These are phyloP conservation scores for Pyrgilauda ruficollis DNA, from an alignment of 2,113 vertebrate species.

Conservation along the genomic window DNA sequence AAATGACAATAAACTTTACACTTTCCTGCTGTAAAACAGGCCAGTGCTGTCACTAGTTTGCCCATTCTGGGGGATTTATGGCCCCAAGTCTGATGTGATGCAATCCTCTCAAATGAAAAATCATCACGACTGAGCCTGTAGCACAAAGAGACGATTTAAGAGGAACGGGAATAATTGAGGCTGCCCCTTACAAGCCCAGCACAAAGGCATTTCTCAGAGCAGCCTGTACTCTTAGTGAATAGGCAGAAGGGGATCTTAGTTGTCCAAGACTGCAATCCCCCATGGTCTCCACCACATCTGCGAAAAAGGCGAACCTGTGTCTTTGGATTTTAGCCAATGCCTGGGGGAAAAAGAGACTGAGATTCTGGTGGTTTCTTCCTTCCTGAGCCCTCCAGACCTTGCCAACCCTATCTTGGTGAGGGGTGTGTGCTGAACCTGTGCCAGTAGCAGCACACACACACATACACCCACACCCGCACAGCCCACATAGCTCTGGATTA, in stretches of 20 bases:
- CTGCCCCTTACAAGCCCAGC: conserved; percentile 44
- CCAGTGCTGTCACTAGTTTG: conserved; percentile 39
- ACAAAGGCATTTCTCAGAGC: conserved; percentile 62
- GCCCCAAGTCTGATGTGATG: conserved; percentile 46
- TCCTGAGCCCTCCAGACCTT: not conserved
- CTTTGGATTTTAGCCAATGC: not conserved
- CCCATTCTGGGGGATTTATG: conserved; percentile 3
- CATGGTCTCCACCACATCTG: not conserved
- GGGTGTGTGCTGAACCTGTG: not conserved
- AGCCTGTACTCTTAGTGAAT: conserved; percentile 22
- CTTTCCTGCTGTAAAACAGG: conserved; percentile 57
- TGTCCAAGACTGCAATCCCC: conserved; percentile 25
- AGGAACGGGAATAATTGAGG: conserved; percentile 56
- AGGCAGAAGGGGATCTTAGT: conserved; percentile 43
- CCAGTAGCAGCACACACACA: not conserved
- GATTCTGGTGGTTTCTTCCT: not conserved
- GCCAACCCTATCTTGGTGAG: not conserved
- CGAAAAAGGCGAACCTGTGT: not conserved
- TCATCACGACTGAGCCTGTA: conserved; percentile 45
- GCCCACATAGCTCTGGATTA: not conserved
- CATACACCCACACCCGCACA: accelerated
- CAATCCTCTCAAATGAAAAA: conserved; percentile 62
- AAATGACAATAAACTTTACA: conserved; percentile 60
- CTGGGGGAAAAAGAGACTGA: not conserved
- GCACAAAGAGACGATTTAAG: conserved; percentile 66